Base-by-base conservation (phyloP, 2,113 vertebrate species). In the Engystomops pustulosus region DNA sequence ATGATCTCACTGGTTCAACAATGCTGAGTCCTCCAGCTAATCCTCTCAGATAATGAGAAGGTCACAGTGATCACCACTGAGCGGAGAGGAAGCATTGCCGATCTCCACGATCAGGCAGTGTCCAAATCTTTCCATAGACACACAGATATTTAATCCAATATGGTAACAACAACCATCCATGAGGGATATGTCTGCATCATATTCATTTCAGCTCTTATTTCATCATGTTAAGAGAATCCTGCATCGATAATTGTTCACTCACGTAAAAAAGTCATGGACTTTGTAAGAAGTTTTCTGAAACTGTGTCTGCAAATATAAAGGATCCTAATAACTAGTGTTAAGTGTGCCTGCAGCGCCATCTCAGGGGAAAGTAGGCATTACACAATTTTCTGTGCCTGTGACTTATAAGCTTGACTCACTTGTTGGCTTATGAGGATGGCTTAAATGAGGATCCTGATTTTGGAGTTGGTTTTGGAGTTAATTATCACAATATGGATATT, bases 1-100 rank as follows among this genome's bases (percentile, higher is more conserved):
- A 88, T 93, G 93, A 94, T 89, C 90, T 93, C 92, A 90, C 87
- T 79, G 78, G 25, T 47, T 70, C 88, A 90, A 91, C 89, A 87
- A 62, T 14, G 25, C 25, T 2, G 17, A 83, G 88, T 87, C 89
- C 89, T 88, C 80, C 89, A 88, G 87, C 87, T 79, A 89, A 90
- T 90, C 86, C 88, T 86, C 89, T 80, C 67, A 80, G 90, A 84
- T 88, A 90, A 90, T 85, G 85, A 86, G 72, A 85, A 82, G 88
- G 88, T 81, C 85, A 87, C 86, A 0, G 78, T n/a, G 30, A n/a
- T 81, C 3, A 85, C 69, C 78, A 88, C 20, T 83, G 41, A 23
- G 60, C 58, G 86, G 87, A 76, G 45, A 32, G 53, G 23, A 18
- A 10, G 32, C 15, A 8, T 2, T 67, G 15, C 62, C 18, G 27